Base-by-base conservation (phyloP, 2,888 invertebrate genomes). In the Digitonthophagus gazella region DNA sequence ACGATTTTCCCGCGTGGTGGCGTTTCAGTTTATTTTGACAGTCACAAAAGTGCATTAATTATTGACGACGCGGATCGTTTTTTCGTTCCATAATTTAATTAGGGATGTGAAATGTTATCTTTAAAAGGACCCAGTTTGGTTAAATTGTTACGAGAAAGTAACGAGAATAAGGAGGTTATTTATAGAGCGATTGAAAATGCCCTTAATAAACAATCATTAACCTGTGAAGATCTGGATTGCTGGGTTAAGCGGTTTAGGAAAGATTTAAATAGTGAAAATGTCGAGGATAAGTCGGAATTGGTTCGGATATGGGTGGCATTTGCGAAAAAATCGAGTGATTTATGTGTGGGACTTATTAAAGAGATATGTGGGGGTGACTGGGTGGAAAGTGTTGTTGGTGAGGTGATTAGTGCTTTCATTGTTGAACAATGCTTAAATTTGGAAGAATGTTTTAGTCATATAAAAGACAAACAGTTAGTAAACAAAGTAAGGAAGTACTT, bases 271-370 rank as follows among this genome's bases (percentile, higher is more conserved):
- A 18, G 18, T 14, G 61, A 11, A 18, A 61, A 20, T 19, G n/a
- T n/a, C 8, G 61, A 19, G n/a, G 61, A 61, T n/a, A 61, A 61
- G 3, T 6, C 5, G n/a, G 68, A 69, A 65, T 65, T 58, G 18
- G 1, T 67, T 16, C 18, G 15, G n/a, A 64, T 56, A 15, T 67
- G 64, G 64, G 57, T 64, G 5, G 11, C 18, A 64, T 67, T 22
- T 20, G 15, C 56, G 20, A 55, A 56, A 22, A 16, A 15, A 18
- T 61, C 56, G 15, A 67, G 56, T 14, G 6, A 15, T 18, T 22
- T 64, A 64, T 22, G 18, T 44, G 65, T 54, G 55, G 61, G 22
- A 15, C 15, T 69, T 15, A 54, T 65, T 19, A 11, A 55, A 15
- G 65, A 11, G 19, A 55, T 69, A 11, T 66, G 65, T 63, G 8